Base-by-base conservation (phyloP, 2,888 invertebrate species). In the Trypoxylon attenuatum region DNA sequence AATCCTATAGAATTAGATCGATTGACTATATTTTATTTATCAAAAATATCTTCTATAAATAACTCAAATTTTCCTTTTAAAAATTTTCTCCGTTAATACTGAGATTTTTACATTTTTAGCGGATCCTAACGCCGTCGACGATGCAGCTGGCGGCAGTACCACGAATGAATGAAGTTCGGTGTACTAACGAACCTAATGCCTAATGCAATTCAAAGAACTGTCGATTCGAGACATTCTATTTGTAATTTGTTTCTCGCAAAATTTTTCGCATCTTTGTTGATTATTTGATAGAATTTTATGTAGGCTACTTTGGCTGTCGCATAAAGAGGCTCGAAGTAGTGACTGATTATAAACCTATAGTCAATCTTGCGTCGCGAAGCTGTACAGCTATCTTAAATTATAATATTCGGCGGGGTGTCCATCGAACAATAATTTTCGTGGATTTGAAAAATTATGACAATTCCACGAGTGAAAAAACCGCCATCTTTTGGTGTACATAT, bases 91-190 rank as follows among this genome's bases (percentile, higher is more conserved):
- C 21, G 13, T 10, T 18, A 6, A 13, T 15, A 22, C 15, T 15
- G 8, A 25, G 10, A 1, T 16, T 15, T 19, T 1, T 21, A 41
- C 53, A 25, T 38, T 19, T 54, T 53, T 18, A 50, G 59, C 71
- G 82, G 84, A 84, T 64, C 81, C 80, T 21, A 83, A 84, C 47
- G 73, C 79, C 5, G 65, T 79, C 39, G 81, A 80, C 33, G 82
- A 80, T 33, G 80, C 78, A 46, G 79, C 81, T 45, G 79, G 81
- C 39, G 75, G 79, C 22, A 82, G 82, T 59, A 77, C 78, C 23
- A 70, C 77, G 22, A 79, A 71, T 27, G 80, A 80, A 79, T 42
- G 81, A 83, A 73, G 29, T 27, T 73, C 38, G 27, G 59, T 60
- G 42, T 73, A 59, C 66, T 62, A 52, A 52, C 47, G 41, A 29